Evolutionary conservation across 2,113 vertebrate genomes (phyloP).

Genomic region (Eclectus roratus): DNA sequence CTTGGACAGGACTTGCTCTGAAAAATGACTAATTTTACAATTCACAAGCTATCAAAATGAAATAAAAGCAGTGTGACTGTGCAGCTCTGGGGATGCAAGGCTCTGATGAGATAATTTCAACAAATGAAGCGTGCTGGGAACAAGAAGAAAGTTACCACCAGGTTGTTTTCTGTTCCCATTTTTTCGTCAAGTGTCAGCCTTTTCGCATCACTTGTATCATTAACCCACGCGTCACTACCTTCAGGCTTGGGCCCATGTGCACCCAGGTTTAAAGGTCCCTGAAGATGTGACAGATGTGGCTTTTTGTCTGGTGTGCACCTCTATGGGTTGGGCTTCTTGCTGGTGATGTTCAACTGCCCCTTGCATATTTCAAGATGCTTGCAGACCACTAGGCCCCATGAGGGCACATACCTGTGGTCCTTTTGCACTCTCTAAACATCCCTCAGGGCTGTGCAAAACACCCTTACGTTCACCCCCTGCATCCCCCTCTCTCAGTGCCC

Average conservation of each 20-base stretch:
- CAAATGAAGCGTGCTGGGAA: not conserved
- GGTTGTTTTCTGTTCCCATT: not conserved
- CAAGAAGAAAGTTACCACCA: not conserved
- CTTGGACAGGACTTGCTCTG: not conserved
- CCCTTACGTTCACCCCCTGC: not conserved
- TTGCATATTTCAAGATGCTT: rapidly evolving
- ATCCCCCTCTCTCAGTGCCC: not conserved
- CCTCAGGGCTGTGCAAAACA: rapidly evolving
- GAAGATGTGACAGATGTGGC: not conserved
- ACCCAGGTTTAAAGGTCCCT: not conserved
- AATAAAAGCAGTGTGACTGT: not conserved
- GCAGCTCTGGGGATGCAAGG: not conserved
- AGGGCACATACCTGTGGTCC: rapidly evolving
- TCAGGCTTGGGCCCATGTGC: rapidly evolving
- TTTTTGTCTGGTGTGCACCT: not conserved
- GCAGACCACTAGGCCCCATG: rapidly evolving
- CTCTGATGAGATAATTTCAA: not conserved
- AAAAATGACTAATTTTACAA: not conserved
- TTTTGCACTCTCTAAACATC: rapidly evolving
- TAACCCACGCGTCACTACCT: rapidly evolving
- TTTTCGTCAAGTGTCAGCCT: rapidly evolving
- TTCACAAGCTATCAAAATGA: not conserved
- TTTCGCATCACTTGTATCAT: not conserved
- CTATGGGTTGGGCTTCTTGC: rapidly evolving
- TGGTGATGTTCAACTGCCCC: rapidly evolving